These are phyloP conservation scores for Drosophila elegans DNA, from an alignment of 1,140 invertebrate genomes.

Conservation along the genomic window DNA sequence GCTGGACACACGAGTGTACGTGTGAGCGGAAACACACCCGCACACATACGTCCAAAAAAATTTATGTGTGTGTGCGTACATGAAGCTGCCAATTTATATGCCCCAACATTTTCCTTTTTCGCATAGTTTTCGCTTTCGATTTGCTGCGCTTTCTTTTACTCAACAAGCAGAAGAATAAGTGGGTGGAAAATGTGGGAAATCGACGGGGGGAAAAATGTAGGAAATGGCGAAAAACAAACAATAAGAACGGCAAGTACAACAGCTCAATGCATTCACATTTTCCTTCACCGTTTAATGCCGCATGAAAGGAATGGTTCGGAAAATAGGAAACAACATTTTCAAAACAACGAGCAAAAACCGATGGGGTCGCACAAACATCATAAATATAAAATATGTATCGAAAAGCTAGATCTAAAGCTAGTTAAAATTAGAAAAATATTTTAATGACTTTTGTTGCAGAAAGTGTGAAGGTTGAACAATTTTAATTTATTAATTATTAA, in stretches of 20 bases:
- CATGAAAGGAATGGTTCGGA: conserved; percentile 50
- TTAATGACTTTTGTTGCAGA: neutral
- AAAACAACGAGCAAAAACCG: conserved; percentile 17
- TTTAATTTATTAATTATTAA: no score
- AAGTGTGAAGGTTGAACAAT: no score
- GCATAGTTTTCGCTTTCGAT: conserved; percentile 81
- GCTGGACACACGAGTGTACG: conserved; percentile 83
- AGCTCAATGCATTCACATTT: conserved; percentile 65
- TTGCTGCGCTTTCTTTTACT: conserved; percentile 72
- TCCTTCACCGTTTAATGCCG: conserved; percentile 64
- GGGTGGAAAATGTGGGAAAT: neutral
- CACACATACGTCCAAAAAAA: conserved; percentile 35
- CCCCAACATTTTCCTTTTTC: conserved; percentile 37
- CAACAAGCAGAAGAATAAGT: conserved; percentile 7
- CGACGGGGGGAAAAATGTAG: neutral
- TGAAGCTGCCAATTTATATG: conserved; percentile 55
- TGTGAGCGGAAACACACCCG: conserved; percentile 48
- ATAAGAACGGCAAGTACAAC: conserved; percentile 42
- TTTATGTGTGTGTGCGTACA: conserved; percentile 9
- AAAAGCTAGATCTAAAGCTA: neutral
- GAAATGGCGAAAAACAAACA: conserved; percentile 24
- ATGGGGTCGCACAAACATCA: neutral
- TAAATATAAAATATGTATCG: conserved; percentile 2
- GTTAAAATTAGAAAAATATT: neutral
- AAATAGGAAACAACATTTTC: conserved; percentile 17